Conservation (phyloP, 2,888 invertebrate genomes). For the Linnaemya tessellans region DNA sequence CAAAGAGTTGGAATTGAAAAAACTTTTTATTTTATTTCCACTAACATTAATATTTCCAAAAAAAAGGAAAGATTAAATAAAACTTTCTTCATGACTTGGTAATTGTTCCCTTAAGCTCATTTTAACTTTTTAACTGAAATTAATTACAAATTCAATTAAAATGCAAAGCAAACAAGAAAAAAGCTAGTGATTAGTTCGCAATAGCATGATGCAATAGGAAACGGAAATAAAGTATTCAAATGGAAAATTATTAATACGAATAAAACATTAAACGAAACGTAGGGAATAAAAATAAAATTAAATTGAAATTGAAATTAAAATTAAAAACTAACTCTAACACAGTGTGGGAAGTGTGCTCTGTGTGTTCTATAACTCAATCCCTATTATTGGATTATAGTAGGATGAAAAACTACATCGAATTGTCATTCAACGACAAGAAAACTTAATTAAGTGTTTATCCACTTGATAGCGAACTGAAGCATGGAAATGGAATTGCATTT, state of each 20-base stretch:
- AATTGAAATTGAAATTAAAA: slow-evolving; percentile 33
- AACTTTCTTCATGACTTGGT: slow-evolving; percentile 48
- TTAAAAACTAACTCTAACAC: slow-evolving; percentile 34
- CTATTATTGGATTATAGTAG: neutral
- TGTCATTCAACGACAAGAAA: neutral
- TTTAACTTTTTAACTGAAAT: slow-evolving; percentile 62
- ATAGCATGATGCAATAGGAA: slow-evolving; percentile 20
- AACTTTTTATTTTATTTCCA: slow-evolving; percentile 11
- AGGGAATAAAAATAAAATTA: neutral
- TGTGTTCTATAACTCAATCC: neutral
- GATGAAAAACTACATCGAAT: neutral
- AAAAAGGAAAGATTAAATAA: neutral
- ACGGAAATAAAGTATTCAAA: slow-evolving; percentile 31
- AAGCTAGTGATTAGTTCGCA: slow-evolving; percentile 13
- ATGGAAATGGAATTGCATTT: slow-evolving; percentile 8
- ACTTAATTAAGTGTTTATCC: slow-evolving; percentile 22
- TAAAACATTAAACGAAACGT: neutral
- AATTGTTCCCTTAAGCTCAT: slow-evolving; percentile 59
- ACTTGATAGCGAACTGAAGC: slow-evolving; percentile 7
- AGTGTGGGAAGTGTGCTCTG: neutral
- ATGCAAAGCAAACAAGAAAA: slow-evolving; percentile 28
- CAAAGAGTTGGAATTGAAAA: slow-evolving; percentile 24
- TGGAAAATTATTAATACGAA: slow-evolving; percentile 26
- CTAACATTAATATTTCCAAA: slow-evolving; percentile 7
- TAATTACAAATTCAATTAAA: slow-evolving; percentile 66